Evolutionary conservation across 2,797 vertebrate genomes (phyloP).

Genomic region (Pangasius sanitwongsei): DNA sequence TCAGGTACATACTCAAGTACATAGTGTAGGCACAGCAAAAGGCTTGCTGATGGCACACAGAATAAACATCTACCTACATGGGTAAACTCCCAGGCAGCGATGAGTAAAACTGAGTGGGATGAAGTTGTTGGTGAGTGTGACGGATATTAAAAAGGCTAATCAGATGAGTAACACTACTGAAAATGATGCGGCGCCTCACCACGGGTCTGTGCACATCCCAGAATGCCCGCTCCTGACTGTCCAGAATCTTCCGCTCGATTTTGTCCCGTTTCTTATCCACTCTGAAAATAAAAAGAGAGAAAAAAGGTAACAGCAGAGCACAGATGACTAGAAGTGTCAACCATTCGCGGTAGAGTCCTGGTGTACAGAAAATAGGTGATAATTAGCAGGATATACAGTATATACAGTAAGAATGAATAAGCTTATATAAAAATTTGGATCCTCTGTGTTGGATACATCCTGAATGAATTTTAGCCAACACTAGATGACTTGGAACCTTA

Average conservation of each 20-base stretch:
- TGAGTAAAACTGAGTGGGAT: slow-evolving; percentile 4
- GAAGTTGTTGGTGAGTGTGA: background rate
- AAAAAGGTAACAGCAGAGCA: background rate
- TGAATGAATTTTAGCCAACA: background rate
- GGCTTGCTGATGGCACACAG: background rate
- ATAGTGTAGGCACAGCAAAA: background rate
- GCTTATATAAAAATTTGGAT: background rate
- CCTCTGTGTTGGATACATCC: background rate
- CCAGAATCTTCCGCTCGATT: slow-evolving; percentile 85
- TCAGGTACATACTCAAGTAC: background rate
- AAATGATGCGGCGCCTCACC: slow-evolving; percentile 70
- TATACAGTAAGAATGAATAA: background rate
- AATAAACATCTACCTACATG: slow-evolving; percentile 10
- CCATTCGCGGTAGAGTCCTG: background rate
- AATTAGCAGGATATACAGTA: background rate
- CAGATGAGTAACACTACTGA: slow-evolving; percentile 5
- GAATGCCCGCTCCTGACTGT: slow-evolving; percentile 85
- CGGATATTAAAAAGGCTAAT: slow-evolving; percentile 15
- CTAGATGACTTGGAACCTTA: background rate
- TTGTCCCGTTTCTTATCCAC: slow-evolving; percentile 88
- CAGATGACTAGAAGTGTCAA: background rate
- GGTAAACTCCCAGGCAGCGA: background rate
- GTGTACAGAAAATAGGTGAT: background rate
- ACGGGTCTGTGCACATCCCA: slow-evolving; percentile 86
- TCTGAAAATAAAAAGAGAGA: slow-evolving; percentile 60